phyloP scores from a whole-genome alignment of 2,797 vertebrate genomes.

The Percopsis omiscomaycus region DNA sequence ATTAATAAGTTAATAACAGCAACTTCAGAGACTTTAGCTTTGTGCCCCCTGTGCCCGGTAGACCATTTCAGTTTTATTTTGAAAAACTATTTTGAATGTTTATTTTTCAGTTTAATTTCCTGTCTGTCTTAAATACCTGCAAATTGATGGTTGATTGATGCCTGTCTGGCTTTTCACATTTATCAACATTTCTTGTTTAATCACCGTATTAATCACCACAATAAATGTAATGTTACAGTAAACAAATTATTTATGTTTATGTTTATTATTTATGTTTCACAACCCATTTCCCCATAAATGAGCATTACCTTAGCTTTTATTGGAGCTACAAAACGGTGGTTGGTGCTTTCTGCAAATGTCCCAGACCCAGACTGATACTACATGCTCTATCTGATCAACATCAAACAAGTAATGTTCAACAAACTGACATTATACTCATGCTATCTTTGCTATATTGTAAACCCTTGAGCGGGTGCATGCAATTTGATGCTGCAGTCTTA shows the following conservation, averaged over 20 bases:
- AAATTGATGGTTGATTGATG: too few species aligned
- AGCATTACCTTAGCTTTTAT: conserved; percentile 14
- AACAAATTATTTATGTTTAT: background rate
- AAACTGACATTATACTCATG: conserved; percentile 51
- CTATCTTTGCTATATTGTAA: conserved; percentile 48
- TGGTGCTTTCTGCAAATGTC: conserved; percentile 31
- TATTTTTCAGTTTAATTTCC: background rate
- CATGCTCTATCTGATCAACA: conserved; percentile 60
- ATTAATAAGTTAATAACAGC: too few species aligned
- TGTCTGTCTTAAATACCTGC: too few species aligned
- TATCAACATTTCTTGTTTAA: too few species aligned
- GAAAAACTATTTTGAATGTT: background rate
- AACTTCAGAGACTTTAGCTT: too few species aligned
- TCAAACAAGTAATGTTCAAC: conserved; percentile 51
- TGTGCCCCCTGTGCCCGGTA: too few species aligned
- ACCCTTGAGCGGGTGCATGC: conserved; percentile 52
- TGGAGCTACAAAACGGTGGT: background rate
- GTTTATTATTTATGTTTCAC: too few species aligned
- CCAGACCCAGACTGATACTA: conserved; percentile 54
- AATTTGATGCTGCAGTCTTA: conserved; percentile 55
- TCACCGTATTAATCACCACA: too few species aligned
- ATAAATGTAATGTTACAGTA: background rate
- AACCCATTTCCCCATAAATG: conserved; percentile 2
- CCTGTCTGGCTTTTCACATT: too few species aligned
- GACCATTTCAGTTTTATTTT: background rate